Base-by-base conservation (phyloP, 2,888 invertebrate species). In the Nomada goodeniana region DNA sequence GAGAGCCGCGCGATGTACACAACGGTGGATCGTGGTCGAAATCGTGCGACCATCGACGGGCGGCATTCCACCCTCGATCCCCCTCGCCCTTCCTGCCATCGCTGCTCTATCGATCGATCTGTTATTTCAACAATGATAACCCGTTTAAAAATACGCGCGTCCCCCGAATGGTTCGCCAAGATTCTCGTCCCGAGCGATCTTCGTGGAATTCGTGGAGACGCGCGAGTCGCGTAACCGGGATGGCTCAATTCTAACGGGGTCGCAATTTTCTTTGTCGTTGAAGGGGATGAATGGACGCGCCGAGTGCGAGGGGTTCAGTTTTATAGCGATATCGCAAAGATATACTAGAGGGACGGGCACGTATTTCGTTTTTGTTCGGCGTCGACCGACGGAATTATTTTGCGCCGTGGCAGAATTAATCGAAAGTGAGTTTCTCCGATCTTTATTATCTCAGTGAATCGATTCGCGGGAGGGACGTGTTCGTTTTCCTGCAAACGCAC, bases 1-100 rank as follows among this genome's bases (percentile, higher is more conserved):
- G 88, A 88, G 87, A 89, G 88, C 77, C 69, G 74, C 59, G 67
- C 74, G 59, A 81, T 88, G 83, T 79, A 83, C 84, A 82, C 83
- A 73, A 73, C 64, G 63, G 72, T 75, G 81, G 80, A 81, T 84
- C 74, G 80, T 71, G 74, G 67, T 73, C 76, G 74, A 86, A 82
- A 80, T 85, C 85, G 77, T 74, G 77, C 75, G 81, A 81, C 72
- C 70, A 50, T 71, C 23, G 64, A 76, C 60, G 15, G 15, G 23
- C 42, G 23, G 60, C 10, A 47, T 47, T 15, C 44, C 26, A 44
- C 18, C 59, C 74, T 11, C 20, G 52, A 52, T n/a, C 50, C 64
- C 65, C 5, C 26, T 7, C 36, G 36, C 36, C 36, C 36, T 36
- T 36, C 36, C 36, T 36, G 7, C 36, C 36, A 36, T 5, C 9